Percentiles rank a stretch among this genome's conserved stretches.
Conservation (phyloP, 2,797 vertebrate genomes). For the Gadopsis bispinosus region DNA sequence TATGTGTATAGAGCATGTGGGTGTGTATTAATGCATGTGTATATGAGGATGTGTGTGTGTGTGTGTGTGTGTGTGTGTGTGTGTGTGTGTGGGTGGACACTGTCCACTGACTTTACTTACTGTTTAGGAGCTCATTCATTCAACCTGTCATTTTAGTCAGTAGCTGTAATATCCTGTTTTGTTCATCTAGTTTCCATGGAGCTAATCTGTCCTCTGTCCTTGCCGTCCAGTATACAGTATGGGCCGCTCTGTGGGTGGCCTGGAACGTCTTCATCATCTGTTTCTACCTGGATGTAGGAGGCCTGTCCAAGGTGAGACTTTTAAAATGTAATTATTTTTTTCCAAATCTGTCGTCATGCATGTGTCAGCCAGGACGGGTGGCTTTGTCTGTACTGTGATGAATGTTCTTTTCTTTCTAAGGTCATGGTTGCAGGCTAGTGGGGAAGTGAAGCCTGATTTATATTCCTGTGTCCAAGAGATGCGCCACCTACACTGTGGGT, state of each 20-base stretch:
- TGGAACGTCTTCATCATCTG: slow-evolving; percentile 96
- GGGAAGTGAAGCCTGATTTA: slow-evolving; percentile 26
- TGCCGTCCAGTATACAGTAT: slow-evolving; percentile 87
- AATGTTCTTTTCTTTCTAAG: slow-evolving; percentile 33
- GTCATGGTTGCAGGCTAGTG: slow-evolving; percentile 13
- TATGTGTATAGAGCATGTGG: background rate
- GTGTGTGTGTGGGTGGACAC: background rate
- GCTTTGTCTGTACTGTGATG: slow-evolving; percentile 27
- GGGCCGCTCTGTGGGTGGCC: slow-evolving; percentile 92
- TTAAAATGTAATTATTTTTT: slow-evolving; percentile 4
- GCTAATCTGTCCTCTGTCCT: slow-evolving; percentile 56
- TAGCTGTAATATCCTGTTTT: slow-evolving; percentile 17
- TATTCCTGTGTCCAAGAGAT: slow-evolving; percentile 9
- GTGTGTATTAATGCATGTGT: background rate
- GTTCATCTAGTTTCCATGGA: slow-evolving; percentile 28
- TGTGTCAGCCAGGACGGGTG: background rate
- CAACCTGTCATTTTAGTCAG: slow-evolving; percentile 21
- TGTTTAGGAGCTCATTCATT: slow-evolving; percentile 21
- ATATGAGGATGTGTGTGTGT: background rate
- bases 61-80: background rate
- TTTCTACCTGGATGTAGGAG: slow-evolving; percentile 94
- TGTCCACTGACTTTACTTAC: slow-evolving; percentile 6
- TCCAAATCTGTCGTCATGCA: background rate
- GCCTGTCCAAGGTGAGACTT: slow-evolving; percentile 90
- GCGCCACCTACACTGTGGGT: background rate